These are phyloP conservation scores for Mastigias papua DNA, from an alignment of 30 jellyfish, hydroid and myxozoan genomes.

Conservation along the genomic window DNA sequence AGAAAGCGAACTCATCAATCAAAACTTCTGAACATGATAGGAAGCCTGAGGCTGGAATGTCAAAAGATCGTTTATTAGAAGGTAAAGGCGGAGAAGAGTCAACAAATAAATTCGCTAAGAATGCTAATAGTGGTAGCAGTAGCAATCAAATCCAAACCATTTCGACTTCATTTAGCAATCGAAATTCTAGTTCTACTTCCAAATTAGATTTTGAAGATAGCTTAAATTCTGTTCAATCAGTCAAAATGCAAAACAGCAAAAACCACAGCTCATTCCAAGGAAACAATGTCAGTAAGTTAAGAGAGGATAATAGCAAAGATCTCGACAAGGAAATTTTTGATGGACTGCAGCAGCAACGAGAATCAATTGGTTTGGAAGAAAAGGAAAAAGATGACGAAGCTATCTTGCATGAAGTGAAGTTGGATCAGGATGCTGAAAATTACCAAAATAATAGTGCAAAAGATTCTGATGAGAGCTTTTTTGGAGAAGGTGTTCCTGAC, in stretches of 20 bases:
- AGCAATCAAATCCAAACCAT: neutral
- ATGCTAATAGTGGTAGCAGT: neutral
- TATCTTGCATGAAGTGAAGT: neutral
- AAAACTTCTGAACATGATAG: neutral
- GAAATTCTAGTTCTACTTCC: neutral
- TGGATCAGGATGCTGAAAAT: neutral
- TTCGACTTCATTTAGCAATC: neutral
- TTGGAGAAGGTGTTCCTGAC: neutral
- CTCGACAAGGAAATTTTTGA: conserved; percentile 51
- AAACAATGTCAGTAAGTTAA: neutral
- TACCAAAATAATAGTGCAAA: neutral
- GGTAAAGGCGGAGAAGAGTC: neutral
- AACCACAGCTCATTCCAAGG: neutral
- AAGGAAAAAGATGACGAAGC: conserved; percentile 2
- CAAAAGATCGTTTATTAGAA: neutral
- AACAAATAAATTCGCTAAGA: no score
- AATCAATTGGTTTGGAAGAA: conserved; percentile 45
- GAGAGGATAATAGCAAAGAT: conserved; percentile 16
- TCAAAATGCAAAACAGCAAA: neutral
- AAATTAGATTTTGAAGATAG: neutral
- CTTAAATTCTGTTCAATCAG: neutral
- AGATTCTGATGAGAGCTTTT: neutral
- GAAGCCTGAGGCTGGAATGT: neutral
- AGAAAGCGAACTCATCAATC: neutral
- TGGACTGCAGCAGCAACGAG: conserved; percentile 40